These are phyloP conservation scores for Cinclus cinclus DNA, from an alignment of 2,113 vertebrate genomes.

Conservation along the genomic window DNA sequence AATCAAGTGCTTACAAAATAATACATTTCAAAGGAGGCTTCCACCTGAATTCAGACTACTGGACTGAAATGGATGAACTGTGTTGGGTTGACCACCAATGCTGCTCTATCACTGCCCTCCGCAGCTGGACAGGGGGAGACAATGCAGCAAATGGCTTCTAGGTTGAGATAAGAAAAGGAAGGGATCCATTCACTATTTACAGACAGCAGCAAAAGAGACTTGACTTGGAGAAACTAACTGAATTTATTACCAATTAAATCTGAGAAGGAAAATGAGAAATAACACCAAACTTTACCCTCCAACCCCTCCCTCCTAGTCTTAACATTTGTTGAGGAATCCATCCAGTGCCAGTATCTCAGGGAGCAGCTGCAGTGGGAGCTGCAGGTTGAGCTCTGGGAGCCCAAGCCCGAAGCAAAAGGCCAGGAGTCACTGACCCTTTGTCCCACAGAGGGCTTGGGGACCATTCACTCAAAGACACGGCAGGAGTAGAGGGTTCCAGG, in stretches of 20 bases:
- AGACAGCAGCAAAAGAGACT: neutral
- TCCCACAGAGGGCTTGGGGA: no score
- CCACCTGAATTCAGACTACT: neutral
- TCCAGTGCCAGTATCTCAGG: accelerated
- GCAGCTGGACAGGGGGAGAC: neutral
- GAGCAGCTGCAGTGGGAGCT: neutral
- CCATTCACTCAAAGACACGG: no score
- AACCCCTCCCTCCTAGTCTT: neutral
- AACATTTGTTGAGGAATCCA: neutral
- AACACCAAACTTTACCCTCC: neutral
- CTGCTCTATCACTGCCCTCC: neutral
- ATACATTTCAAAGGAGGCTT: neutral
- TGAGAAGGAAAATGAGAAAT: neutral
- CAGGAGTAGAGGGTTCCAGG: no score
- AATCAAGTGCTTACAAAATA: neutral
- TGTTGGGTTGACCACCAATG: neutral
- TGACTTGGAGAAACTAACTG: neutral
- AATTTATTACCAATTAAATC: neutral
- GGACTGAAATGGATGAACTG: neutral
- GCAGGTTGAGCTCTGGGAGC: neutral
- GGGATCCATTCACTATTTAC: neutral
- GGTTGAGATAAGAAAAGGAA: neutral
- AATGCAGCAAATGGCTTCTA: neutral
- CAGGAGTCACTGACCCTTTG: accelerated
- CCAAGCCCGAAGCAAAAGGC: neutral